A percentile compares a stretch with the other conserved stretches of the same genome.
Conservation (phyloP, 2,888 invertebrate genomes). For the Temnothorax ravouxi region DNA sequence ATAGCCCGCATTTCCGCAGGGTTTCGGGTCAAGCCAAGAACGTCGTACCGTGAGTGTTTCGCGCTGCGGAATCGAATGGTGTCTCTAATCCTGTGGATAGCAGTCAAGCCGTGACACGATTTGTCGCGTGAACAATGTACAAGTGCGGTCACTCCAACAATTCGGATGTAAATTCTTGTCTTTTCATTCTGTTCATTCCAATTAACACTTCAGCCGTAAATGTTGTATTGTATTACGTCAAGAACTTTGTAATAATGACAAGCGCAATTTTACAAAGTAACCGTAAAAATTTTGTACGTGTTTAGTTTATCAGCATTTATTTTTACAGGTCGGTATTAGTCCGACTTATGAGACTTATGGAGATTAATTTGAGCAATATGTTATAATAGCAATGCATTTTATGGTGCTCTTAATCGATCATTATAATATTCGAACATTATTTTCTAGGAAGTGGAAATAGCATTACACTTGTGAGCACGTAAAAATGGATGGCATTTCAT, state of each 20-base stretch:
- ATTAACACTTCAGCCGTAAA: neutral
- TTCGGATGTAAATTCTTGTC: conserved; percentile 43
- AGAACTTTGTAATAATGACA: neutral
- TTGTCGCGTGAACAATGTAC: conserved; percentile 60
- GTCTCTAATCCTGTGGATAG: conserved; percentile 61
- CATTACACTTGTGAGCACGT: conserved; percentile 12
- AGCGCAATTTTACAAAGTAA: neutral
- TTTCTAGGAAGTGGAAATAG: conserved; percentile 7
- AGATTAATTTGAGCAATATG: neutral
- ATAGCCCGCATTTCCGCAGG: conserved; percentile 80
- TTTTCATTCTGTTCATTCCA: conserved; percentile 14
- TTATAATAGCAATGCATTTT: neutral
- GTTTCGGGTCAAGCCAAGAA: conserved; percentile 77
- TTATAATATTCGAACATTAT: neutral
- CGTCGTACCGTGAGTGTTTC: conserved; percentile 65
- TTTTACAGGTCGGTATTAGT: neutral
- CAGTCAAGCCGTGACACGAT: conserved; percentile 66
- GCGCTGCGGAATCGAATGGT: conserved; percentile 56
- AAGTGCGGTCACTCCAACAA: conserved; percentile 66
- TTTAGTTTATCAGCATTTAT: neutral
- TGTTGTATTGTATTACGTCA: neutral
- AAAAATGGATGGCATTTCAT: conserved; percentile 38
- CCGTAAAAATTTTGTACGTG: neutral
- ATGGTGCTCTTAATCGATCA: neutral
- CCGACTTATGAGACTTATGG: neutral